Base-by-base conservation (phyloP, 2,113 vertebrate species). In the Electrona antarctica region DNA sequence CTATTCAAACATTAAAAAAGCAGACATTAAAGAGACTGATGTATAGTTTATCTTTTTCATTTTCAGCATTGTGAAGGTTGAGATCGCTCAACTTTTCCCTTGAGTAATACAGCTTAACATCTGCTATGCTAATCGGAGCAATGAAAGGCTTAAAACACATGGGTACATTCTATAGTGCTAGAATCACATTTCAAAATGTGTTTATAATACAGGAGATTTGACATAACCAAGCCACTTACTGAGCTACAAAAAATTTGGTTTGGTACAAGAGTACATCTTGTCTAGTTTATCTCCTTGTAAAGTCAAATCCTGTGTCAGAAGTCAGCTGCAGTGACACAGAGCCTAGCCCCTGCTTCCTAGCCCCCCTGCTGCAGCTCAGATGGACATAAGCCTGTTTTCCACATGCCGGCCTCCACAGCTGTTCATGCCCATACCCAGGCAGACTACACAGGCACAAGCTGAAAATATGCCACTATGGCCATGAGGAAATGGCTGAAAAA, bases 401-500 rank as follows among this genome's bases (percentile, higher is more conserved):
- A 87, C 88, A 88, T 87, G 90, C 84, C 81, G 84, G 82, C 85
- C 73, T 83, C 83, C 82, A 80, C 90, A 92, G 89, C 89, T 88
- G 88, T 87, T 80, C 86, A 82, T 67, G 74, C 74, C 87, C 84
- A 82, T 87, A 84, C 90, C 86, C 88, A 81, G 82, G 85, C 87
- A 86, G 84, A 82, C 78, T 73, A 73, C 73, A 85, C 69, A 70
- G 67, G 55, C 81, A 82, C 73, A 82, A 69, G 79, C 49, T 74
- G 70, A 83, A 89, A 89, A 87, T 83, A 86, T 68, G 72, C 55
- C 49, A 70, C 73, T 82, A 78, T 84, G 85, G 72, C 21, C 64
- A 51, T 74, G 61, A 64, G 67, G 79, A 78, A 66, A 47, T 41
- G 52, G 64, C 86, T 73, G 78, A 80, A 76, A 82, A 82, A 60